These are phyloP conservation scores for Porphyrio hochstetteri DNA, from an alignment of 2,113 vertebrate species.

Conservation along the genomic window DNA sequence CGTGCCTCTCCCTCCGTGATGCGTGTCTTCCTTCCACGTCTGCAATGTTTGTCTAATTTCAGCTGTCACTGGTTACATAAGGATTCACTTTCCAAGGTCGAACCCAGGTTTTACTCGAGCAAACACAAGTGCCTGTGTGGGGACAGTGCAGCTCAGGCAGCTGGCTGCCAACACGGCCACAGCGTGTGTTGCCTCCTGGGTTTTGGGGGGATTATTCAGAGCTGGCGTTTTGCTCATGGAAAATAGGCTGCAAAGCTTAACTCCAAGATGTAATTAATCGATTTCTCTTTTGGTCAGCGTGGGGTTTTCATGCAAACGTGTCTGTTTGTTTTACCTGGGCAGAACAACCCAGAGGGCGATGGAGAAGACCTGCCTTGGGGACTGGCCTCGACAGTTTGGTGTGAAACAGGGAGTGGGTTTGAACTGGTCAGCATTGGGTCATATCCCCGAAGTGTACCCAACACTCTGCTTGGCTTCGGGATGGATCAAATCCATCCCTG, in stretches of 20 bases:
- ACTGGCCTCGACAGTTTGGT: background rate
- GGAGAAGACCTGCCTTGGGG: background rate
- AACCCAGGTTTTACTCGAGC: background rate
- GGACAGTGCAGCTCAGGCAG: background rate
- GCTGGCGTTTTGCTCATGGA: background rate
- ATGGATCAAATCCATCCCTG: background rate
- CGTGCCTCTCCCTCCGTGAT: background rate
- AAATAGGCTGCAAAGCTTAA: background rate
- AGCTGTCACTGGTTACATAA: background rate
- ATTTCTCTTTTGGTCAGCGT: background rate
- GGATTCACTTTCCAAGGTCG: background rate
- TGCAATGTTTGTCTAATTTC: background rate
- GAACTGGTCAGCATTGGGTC: background rate
- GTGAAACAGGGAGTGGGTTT: background rate
- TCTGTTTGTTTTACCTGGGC: background rate
- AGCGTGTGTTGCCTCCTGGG: accelerated
- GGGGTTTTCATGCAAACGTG: accelerated
- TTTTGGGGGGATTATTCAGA: background rate
- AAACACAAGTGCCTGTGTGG: background rate
- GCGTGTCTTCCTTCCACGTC: background rate
- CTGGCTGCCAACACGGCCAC: no score
- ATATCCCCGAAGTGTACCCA: background rate
- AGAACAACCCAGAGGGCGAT: no score
- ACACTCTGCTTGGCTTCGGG: background rate
- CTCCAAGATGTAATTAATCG: background rate